Percentiles rank a stretch among this genome's conserved stretches.
phyloP scores from a whole-genome alignment of 2,797 vertebrate genomes.

The Enteromius mattozi region DNA sequence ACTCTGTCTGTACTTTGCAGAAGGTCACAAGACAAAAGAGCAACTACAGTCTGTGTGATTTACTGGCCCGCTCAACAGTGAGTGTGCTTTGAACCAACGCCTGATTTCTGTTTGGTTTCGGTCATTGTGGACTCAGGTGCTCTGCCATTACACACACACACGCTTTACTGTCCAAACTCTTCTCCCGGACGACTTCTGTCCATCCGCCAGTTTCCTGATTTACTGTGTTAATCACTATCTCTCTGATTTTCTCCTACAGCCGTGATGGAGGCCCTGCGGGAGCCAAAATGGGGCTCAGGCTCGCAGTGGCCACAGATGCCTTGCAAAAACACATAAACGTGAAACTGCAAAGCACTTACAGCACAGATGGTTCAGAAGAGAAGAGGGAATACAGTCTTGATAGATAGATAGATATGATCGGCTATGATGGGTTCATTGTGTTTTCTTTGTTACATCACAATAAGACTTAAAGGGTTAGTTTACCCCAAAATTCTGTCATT shows the following conservation, averaged over 20 bases:
- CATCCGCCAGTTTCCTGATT: constrained; percentile 12
- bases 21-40: constrained; percentile 36
- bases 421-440: too few relatives aligned
- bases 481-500: too few relatives aligned
- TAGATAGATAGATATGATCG: neutral
- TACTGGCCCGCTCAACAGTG: neutral
- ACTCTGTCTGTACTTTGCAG: neutral
- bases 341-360: neutral
- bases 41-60: constrained; percentile 5
- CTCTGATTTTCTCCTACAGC: neutral
- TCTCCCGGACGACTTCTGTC: constrained; percentile 3
- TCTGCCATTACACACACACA: neutral
- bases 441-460: too few relatives aligned
- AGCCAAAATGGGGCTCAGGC: neutral
- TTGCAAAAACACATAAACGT: constrained; percentile 5
- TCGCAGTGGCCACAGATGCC: neutral
- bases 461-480: too few relatives aligned
- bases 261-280: constrained; percentile 15
- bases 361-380: constrained; percentile 13
- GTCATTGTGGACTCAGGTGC: constrained; percentile 32
- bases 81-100: neutral
- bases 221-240: constrained; percentile 10
- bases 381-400: neutral
- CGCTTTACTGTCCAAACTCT: neutral
- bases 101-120: constrained; percentile 7